phyloP scores from a whole-genome alignment of 2,797 vertebrate genomes.

The Gorsachius magnificus region DNA sequence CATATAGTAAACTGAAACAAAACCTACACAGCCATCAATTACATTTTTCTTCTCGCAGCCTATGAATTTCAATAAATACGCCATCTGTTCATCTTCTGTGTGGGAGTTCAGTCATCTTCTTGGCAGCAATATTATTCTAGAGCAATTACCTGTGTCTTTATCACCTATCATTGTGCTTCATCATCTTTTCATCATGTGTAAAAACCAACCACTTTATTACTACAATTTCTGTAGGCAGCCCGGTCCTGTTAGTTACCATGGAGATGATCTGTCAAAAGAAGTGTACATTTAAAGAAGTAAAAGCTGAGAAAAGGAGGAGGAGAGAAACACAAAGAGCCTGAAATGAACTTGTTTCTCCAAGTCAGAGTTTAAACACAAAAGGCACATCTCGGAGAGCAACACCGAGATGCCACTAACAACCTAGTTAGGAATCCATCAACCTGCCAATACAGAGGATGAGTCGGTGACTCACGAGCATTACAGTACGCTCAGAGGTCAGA shows the following conservation, averaged over 20 bases:
- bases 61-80: slow-evolving; percentile 78
- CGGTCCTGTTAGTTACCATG: slow-evolving; percentile 60
- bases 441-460: slow-evolving; percentile 45
- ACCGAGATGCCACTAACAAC: slow-evolving; percentile 26
- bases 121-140: slow-evolving; percentile 76
- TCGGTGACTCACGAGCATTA: slow-evolving; percentile 6
- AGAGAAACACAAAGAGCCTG: slow-evolving; percentile 58
- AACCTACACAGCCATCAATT: slow-evolving; percentile 70
- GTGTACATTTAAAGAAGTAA: slow-evolving; percentile 48
- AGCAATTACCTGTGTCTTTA: slow-evolving; percentile 81
- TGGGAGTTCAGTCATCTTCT: slow-evolving; percentile 78
- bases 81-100: slow-evolving; percentile 83
- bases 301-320: slow-evolving; percentile 57
- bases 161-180: slow-evolving; percentile 77
- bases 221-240: slow-evolving; percentile 66
- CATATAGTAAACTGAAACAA: slow-evolving; percentile 57
- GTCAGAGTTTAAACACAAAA: slow-evolving; percentile 55
- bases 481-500: neutral
- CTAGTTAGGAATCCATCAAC: slow-evolving; percentile 37
- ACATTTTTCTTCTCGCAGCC: slow-evolving; percentile 72
- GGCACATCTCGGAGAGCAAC: neutral
- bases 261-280: slow-evolving; percentile 62
- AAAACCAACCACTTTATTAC: slow-evolving; percentile 69
- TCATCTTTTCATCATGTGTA: slow-evolving; percentile 72
- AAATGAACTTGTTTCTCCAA: slow-evolving; percentile 65